Conservation (phyloP, 2,113 vertebrate genomes). For the Ancistrus triradiatus region DNA sequence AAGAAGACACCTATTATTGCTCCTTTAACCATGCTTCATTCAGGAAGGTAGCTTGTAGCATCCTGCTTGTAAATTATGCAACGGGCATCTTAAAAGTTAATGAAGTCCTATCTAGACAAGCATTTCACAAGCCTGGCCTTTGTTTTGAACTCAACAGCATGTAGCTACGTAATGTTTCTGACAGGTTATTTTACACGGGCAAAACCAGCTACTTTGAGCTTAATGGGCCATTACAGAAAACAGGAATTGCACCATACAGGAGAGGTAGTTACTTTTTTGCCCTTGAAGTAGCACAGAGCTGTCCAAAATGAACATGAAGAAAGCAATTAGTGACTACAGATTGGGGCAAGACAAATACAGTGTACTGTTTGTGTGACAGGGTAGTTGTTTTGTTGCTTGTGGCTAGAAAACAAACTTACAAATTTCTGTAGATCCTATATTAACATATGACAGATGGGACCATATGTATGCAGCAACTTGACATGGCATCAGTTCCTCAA, state of each 20-base stretch:
- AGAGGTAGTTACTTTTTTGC: constrained; percentile 4
- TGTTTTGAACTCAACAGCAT: not conserved
- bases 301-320: not conserved
- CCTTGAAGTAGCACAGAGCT: constrained; percentile 6
- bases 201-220: not conserved
- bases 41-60: too few species aligned
- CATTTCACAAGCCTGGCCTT: not conserved
- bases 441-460: too few species aligned
- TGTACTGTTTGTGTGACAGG: not conserved
- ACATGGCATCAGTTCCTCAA: too few species aligned
- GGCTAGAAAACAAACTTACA: too few species aligned
- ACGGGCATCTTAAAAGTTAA: constrained; percentile 6
- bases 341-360: not conserved
- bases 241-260: constrained; percentile 18
- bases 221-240: not conserved
- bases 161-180: not conserved
- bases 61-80: constrained; percentile 41
- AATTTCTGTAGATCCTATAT: too few species aligned
- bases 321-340: constrained; percentile 8
- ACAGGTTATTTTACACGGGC: not conserved
- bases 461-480: too few species aligned
- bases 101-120: constrained; percentile 17
- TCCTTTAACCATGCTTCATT: too few species aligned
- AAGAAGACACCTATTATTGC: too few species aligned
- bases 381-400: not conserved